Percentiles rank a stretch among this genome's conserved stretches.
phyloP scores from a whole-genome alignment of 1,140 invertebrate genomes.

The Heliothis virescens region DNA sequence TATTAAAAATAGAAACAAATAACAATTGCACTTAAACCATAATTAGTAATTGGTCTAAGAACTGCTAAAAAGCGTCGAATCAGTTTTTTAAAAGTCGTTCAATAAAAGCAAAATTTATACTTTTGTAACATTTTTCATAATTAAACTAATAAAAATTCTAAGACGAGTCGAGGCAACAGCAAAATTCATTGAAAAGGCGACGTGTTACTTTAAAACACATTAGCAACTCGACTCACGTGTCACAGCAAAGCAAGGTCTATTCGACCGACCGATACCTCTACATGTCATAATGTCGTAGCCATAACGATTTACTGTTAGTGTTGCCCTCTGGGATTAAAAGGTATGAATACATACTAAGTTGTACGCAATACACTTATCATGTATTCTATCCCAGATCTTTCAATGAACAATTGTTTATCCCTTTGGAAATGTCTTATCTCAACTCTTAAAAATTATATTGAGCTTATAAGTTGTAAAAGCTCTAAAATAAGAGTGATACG shows the following conservation, averaged over 20 bases:
- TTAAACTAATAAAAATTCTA: constrained; percentile 30
- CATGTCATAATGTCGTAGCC: constrained; percentile 67
- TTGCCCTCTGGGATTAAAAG: constrained; percentile 37
- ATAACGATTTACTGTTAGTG: constrained; percentile 57
- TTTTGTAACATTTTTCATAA: constrained; percentile 6
- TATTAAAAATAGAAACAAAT: background rate
- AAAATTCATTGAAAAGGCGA: constrained; percentile 60
- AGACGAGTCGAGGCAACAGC: constrained; percentile 4
- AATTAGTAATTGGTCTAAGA: no score
- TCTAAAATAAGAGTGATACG: no score
- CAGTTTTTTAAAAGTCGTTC: no score
- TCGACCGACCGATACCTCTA: constrained; percentile 69
- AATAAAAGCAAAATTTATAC: no score
- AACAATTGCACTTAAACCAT: no score
- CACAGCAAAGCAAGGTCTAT: constrained; percentile 70
- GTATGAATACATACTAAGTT: constrained; percentile 31
- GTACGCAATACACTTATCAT: constrained; percentile 17
- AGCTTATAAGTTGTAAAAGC: no score
- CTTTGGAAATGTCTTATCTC: no score
- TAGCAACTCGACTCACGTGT: constrained; percentile 74
- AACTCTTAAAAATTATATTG: no score
- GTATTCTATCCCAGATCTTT: background rate
- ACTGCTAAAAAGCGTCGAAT: no score
- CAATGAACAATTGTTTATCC: background rate
- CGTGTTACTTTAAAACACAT: constrained; percentile 62